Percentiles rank a stretch among this genome's conserved stretches.
These are phyloP conservation scores for Periparus ater DNA, from an alignment of 2,797 vertebrate genomes.

Conservation along the genomic window DNA sequence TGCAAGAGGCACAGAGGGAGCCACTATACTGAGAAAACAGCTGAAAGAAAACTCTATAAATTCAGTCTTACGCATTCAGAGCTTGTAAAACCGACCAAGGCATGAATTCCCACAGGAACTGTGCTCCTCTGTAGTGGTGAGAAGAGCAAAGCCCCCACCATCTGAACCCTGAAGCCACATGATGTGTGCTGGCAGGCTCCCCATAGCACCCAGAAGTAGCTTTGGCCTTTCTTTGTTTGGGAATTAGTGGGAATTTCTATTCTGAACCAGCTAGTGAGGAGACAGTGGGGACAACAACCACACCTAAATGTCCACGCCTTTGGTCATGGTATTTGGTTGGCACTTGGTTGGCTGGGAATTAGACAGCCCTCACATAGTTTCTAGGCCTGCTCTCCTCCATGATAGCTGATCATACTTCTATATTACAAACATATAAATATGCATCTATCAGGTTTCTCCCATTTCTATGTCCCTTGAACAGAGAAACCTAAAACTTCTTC, in stretches of 20 bases:
- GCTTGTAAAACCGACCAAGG: not conserved
- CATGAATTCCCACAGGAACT: not conserved
- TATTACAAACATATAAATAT: not conserved
- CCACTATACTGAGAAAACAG: constrained; percentile 9
- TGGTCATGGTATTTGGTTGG: not conserved
- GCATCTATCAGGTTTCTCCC: not conserved
- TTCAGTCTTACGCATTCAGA: not conserved
- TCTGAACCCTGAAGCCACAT: not conserved
- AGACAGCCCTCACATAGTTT: not conserved
- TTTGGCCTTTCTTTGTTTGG: not conserved
- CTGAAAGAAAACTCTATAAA: constrained; percentile 25
- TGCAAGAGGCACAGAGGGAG: not conserved
- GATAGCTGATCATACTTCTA: not conserved
- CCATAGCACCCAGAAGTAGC: not conserved
- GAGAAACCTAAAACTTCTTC: not conserved
- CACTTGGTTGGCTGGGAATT: not conserved
- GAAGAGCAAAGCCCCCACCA: not conserved
- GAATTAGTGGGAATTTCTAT: not conserved
- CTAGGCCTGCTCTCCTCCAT: not conserved
- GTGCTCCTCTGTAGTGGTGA: not conserved
- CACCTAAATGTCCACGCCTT: not conserved
- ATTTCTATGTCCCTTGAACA: not conserved
- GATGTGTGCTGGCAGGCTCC: not conserved
- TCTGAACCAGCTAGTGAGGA: not conserved
- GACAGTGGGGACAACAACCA: not conserved